Conservation (phyloP, 92 coral and sea anemone species). For the Epizoanthus illoricatus region DNA sequence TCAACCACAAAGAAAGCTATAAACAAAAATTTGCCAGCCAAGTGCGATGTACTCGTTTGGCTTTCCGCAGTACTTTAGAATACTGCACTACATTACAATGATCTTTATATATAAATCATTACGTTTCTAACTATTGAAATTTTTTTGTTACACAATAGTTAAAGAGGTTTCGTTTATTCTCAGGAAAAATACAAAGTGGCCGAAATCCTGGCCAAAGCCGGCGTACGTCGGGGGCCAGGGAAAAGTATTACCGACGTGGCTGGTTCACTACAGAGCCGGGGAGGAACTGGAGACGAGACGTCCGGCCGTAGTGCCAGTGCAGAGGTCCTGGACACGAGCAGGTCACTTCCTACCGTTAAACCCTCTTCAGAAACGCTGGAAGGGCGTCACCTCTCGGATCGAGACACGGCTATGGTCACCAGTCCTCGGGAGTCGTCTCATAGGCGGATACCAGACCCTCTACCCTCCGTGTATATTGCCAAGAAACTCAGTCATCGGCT, state of each 20-base stretch:
- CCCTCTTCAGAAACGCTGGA: background rate
- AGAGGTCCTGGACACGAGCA: background rate
- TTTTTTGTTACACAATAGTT: too few relatives aligned
- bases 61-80: too few relatives aligned
- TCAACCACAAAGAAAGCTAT: background rate
- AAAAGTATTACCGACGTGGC: constrained; percentile 75
- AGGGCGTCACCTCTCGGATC: constrained; percentile 1
- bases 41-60: too few relatives aligned
- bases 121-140: too few relatives aligned
- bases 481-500: constrained; percentile 11
- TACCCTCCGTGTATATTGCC: constrained; percentile 14
- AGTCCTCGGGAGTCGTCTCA: background rate
- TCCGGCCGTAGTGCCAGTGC: background rate
- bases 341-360: background rate
- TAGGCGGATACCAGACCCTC: constrained; percentile 2
- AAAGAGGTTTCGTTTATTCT: background rate
- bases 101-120: too few relatives aligned
- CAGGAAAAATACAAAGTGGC: constrained; percentile 87
- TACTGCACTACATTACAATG: too few relatives aligned
- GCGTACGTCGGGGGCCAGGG: constrained; percentile 84
- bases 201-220: constrained; percentile 81
- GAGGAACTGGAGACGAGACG: constrained; percentile 7
- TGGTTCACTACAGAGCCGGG: constrained; percentile 13
- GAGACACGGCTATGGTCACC: background rate
- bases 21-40: background rate